phyloP scores from a whole-genome alignment of 2,797 vertebrate species.

The Scomberomorus guttatus region DNA sequence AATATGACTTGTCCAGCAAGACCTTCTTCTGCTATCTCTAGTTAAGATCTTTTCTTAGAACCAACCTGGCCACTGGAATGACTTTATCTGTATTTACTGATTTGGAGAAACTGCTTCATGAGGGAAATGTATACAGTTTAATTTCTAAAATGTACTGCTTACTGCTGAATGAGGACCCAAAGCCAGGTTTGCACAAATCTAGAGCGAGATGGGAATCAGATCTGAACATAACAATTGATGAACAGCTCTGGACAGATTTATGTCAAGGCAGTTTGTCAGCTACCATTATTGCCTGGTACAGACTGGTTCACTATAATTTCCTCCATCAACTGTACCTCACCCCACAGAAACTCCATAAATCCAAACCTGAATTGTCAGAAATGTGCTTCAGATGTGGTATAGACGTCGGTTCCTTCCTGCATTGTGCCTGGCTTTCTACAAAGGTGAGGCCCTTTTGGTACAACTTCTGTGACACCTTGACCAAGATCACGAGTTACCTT shows the following conservation, averaged over 20 bases:
- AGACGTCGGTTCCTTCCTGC: too few species aligned
- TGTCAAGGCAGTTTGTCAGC: too few species aligned
- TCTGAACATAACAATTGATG: neutral
- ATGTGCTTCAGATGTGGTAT: too few species aligned
- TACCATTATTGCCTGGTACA: too few species aligned
- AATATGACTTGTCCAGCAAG: neutral
- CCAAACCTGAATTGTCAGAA: too few species aligned
- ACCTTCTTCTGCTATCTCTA: slow-evolving; percentile 1
- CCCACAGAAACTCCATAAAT: too few species aligned
- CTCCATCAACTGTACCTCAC: too few species aligned
- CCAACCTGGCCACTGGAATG: neutral
- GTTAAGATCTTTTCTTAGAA: neutral
- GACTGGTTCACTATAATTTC: too few species aligned
- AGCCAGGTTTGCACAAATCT: neutral
- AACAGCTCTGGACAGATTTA: neutral
- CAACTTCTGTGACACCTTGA: too few species aligned
- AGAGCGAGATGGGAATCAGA: neutral
- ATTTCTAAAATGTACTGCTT: neutral
- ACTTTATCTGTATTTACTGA: neutral
- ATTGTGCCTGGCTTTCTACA: too few species aligned
- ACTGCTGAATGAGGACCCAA: neutral
- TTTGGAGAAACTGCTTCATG: neutral
- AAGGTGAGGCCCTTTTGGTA: too few species aligned
- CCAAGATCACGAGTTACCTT: too few species aligned
- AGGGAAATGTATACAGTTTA: neutral